Conservation (phyloP, 1,140 invertebrate genomes). For the Teleogryllus occipitalis region DNA sequence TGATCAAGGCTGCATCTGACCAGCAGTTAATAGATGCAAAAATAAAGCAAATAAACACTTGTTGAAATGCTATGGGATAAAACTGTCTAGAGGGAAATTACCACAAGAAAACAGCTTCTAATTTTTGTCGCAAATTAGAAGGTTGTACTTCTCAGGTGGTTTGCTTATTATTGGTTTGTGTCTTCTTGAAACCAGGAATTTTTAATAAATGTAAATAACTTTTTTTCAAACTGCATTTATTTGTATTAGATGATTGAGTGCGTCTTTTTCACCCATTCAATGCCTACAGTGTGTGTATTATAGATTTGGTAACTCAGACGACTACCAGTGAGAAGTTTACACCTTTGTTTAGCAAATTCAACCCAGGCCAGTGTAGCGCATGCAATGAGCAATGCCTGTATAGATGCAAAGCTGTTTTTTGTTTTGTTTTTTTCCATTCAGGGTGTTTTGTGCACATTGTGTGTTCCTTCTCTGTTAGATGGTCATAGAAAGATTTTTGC, state of each 20-base stretch:
- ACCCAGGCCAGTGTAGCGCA: not conserved
- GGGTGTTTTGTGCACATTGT: too few species aligned
- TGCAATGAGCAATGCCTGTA: not conserved
- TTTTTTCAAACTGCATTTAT: slow-evolving; percentile 6
- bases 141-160: not conserved
- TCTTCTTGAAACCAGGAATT: slow-evolving; percentile 4
- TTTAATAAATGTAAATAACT: slow-evolving; percentile 6
- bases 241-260: not conserved
- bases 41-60: not conserved
- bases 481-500: not conserved
- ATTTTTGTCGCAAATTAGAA: not conserved
- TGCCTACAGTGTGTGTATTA: not conserved
- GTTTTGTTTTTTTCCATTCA: not conserved
- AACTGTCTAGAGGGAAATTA: not conserved
- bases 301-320: not conserved
- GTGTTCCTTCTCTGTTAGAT: not conserved
- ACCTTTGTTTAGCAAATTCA: not conserved
- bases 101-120: not conserved
- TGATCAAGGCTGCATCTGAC: not conserved
- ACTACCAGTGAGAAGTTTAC: not conserved
- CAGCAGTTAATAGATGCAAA: not conserved
- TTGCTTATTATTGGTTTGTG: slow-evolving; percentile 1
- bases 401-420: not conserved
- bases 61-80: not conserved
- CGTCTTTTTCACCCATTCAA: not conserved